Conservation (phyloP, 2,113 vertebrate genomes). For the Misgurnus anguillicaudatus region DNA sequence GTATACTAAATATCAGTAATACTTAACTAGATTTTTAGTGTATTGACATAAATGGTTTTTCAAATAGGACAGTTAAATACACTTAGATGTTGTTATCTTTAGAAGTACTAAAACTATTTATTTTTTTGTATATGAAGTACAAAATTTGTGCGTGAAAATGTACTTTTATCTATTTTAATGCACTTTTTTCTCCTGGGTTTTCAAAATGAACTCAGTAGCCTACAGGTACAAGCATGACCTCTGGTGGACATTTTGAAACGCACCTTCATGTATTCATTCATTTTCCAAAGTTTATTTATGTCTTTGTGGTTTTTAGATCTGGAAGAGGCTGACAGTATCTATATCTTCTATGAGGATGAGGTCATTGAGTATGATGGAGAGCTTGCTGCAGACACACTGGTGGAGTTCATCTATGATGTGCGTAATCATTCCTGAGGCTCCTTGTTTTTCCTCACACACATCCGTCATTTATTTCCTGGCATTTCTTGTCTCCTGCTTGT, state of each 20-base stretch:
- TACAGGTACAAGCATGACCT: conserved; percentile 7
- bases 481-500: background rate
- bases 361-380: conserved; percentile 90
- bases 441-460: background rate
- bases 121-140: no score
- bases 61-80: no score
- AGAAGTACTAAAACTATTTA: no score
- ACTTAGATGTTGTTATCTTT: no score
- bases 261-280: background rate
- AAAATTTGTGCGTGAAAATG: no score
- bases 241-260: conserved; percentile 24
- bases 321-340: conserved; percentile 85
- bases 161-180: no score
- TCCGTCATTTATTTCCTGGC: background rate
- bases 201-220: background rate
- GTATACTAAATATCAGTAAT: no score
- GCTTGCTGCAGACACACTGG: conserved; percentile 83
- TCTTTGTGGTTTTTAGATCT: conserved; percentile 70
- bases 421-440: conserved; percentile 49
- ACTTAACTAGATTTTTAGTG: no score
- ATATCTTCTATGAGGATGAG: conserved; percentile 86
- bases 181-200: conserved; percentile 16
- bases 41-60: no score
- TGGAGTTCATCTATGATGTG: conserved; percentile 89
- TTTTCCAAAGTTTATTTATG: background rate